Percentiles rank a stretch among this genome's conserved stretches.
Evolutionary conservation across 2,888 invertebrate genomes (phyloP).

Genomic region (Drosophila colorata): DNA sequence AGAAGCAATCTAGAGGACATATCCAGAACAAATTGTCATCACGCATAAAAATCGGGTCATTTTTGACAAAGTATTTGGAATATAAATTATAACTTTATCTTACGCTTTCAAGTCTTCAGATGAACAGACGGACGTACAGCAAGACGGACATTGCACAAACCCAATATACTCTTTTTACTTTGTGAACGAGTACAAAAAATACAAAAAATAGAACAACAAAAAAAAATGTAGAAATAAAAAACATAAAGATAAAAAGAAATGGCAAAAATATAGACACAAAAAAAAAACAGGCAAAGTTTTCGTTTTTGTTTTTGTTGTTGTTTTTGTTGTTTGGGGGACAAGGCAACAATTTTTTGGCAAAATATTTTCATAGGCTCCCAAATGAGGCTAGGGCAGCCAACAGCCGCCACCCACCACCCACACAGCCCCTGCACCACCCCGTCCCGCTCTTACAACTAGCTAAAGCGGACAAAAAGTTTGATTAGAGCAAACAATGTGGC

Average conservation of each 20-base stretch:
- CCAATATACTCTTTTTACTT: too few relatives aligned
- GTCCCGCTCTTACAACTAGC: slow-evolving; percentile 8
- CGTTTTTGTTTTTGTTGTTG: slow-evolving; percentile 6
- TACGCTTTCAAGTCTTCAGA: too few relatives aligned
- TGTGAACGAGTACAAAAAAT: neutral
- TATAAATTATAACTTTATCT: too few relatives aligned
- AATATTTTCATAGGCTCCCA: slow-evolving; percentile 59
- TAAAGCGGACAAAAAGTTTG: slow-evolving; percentile 53
- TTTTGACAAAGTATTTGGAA: too few relatives aligned
- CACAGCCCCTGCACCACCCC: neutral
- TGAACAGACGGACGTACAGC: too few relatives aligned
- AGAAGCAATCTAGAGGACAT: too few relatives aligned
- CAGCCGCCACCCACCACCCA: neutral
- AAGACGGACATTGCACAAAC: too few relatives aligned
- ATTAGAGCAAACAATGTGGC: slow-evolving; percentile 63
- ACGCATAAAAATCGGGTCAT: too few relatives aligned
- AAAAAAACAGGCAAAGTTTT: slow-evolving; percentile 47
- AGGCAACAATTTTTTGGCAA: slow-evolving; percentile 38
- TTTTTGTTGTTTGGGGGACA: slow-evolving; percentile 1
- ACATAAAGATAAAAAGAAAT: slow-evolving; percentile 14
- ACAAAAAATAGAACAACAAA: slow-evolving; percentile 5
- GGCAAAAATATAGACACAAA: slow-evolving; percentile 28
- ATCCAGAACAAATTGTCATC: too few relatives aligned
- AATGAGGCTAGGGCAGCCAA: slow-evolving; percentile 16
- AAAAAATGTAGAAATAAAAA: slow-evolving; percentile 7